Conservation (phyloP, 1,140 invertebrate species). For the Panagrolaimus sp. region DNA sequence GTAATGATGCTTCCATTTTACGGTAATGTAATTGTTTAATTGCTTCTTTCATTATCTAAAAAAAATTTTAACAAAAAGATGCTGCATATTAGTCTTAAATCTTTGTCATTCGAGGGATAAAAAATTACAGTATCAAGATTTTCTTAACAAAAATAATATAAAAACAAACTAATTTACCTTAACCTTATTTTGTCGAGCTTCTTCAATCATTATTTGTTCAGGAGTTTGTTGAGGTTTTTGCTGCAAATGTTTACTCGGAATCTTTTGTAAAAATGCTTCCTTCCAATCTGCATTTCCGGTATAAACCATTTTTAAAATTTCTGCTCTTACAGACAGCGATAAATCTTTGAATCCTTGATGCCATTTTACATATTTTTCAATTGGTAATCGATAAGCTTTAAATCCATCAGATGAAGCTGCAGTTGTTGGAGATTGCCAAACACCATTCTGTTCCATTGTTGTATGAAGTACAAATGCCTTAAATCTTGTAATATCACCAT, state of each 20-base stretch:
- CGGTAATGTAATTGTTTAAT: too few relatives aligned
- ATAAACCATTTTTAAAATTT: not conserved
- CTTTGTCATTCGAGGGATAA: too few relatives aligned
- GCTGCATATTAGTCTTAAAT: too few relatives aligned
- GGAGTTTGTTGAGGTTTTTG: not conserved
- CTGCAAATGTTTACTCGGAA: not conserved
- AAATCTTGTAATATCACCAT: not conserved
- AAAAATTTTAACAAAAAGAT: too few relatives aligned
- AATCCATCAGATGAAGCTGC: not conserved
- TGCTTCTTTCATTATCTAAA: too few relatives aligned
- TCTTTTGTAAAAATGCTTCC: not conserved
- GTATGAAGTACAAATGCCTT: not conserved
- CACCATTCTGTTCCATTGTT: not conserved
- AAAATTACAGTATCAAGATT: too few relatives aligned
- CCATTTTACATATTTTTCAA: slow-evolving; percentile 16
- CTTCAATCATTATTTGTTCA: too few relatives aligned
- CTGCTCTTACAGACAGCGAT: not conserved
- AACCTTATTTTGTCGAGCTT: too few relatives aligned
- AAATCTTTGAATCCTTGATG: not conserved
- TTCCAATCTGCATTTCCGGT: slow-evolving; percentile 1
- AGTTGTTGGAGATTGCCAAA: not conserved
- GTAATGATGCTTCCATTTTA: not conserved
- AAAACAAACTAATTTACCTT: too few relatives aligned
- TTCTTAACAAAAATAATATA: too few relatives aligned
- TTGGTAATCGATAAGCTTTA: slow-evolving; percentile 4